Percentiles rank a stretch among this genome's conserved stretches.
phyloP scores from a whole-genome alignment of 2,797 vertebrate species.

The Tokudaia tokunoshimensis region DNA sequence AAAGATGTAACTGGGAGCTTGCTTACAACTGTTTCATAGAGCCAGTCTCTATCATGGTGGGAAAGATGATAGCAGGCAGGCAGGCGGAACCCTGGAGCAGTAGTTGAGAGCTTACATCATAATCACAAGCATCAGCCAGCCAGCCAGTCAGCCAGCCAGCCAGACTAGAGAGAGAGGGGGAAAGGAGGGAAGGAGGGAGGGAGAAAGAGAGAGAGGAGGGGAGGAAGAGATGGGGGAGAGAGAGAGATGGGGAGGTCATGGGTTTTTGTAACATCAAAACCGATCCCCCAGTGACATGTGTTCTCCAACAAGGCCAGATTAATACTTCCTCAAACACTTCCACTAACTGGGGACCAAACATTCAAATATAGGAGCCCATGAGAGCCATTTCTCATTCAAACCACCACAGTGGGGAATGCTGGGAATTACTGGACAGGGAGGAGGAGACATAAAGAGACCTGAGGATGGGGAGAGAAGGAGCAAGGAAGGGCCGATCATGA shows the following conservation, averaged over 20 bases:
- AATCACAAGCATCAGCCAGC: background rate
- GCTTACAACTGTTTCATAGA: background rate
- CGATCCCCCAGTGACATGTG: background rate
- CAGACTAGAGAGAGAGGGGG: too few relatives aligned
- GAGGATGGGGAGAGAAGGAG: background rate
- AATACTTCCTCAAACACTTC: background rate
- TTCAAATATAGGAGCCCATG: background rate
- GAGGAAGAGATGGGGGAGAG: rapidly evolving
- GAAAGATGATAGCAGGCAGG: background rate
- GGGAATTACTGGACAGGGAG: background rate
- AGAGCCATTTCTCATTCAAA: background rate
- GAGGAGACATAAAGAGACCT: background rate
- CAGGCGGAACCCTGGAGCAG: background rate
- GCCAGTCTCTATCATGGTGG: background rate
- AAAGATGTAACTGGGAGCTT: background rate
- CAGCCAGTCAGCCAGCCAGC: too few relatives aligned
- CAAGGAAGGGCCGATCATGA: background rate
- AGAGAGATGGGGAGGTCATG: background rate
- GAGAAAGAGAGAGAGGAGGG: background rate
- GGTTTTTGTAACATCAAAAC: background rate
- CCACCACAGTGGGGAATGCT: background rate
- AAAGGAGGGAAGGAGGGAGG: background rate
- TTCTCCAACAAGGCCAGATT: too few relatives aligned
- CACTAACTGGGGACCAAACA: background rate
- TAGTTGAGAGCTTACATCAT: background rate